phyloP scores from a whole-genome alignment of 2,113 vertebrate genomes.

The Leucoraja erinaceus region DNA sequence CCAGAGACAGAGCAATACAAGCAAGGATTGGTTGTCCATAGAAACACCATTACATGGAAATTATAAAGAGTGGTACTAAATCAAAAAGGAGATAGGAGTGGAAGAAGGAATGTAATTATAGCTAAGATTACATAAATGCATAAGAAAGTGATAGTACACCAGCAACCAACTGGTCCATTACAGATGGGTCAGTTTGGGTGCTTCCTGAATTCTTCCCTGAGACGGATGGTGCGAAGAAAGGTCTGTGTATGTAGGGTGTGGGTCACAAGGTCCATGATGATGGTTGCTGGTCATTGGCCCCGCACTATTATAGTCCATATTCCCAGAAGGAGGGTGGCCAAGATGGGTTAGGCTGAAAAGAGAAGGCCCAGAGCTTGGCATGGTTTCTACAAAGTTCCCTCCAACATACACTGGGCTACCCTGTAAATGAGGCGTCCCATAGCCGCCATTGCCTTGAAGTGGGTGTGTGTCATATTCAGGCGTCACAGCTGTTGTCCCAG shows the following conservation, averaged over 20 bases:
- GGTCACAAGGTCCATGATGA: conserved; percentile 86
- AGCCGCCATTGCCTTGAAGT: conserved; percentile 83
- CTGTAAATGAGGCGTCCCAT: conserved; percentile 88
- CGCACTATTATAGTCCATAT: conserved; percentile 86
- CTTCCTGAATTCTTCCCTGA: conserved; percentile 99
- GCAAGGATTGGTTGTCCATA: conserved; percentile 66
- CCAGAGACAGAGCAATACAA: conserved; percentile 72
- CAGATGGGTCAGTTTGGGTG: conserved; percentile 95
- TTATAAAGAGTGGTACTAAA: conserved; percentile 65
- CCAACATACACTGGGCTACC: conserved; percentile 90
- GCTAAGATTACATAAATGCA: conserved; percentile 60
- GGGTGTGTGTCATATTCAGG: conserved; percentile 85
- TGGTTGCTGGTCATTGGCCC: conserved; percentile 85
- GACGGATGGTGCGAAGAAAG: conserved; percentile 90
- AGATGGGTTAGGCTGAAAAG: conserved; percentile 91
- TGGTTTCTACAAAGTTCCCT: conserved; percentile 87
- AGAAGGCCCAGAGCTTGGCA: conserved; percentile 79
- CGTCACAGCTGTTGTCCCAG: conserved; percentile 74
- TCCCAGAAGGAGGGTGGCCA: conserved; percentile 74
- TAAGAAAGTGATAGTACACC: conserved; percentile 51
- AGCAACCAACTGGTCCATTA: conserved; percentile 62
- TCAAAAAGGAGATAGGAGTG: conserved; percentile 55
- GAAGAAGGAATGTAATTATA: conserved; percentile 51
- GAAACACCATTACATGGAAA: conserved; percentile 85
- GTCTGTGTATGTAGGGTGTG: conserved; percentile 91